Conservation (phyloP, 2,113 vertebrate species). For the Micronisus gabar region DNA sequence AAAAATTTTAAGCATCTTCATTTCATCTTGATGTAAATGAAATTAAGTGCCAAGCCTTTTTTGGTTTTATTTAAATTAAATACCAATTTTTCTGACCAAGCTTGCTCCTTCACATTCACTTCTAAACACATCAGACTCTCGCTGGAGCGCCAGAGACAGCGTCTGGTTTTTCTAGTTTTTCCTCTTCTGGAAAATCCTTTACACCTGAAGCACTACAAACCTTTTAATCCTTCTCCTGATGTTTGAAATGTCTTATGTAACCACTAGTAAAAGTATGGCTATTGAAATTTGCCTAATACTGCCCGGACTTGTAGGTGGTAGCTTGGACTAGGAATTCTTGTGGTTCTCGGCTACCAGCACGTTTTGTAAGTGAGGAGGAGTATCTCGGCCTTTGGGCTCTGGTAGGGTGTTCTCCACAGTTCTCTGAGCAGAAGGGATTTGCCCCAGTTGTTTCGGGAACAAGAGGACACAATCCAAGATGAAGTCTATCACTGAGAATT, state of each 20-base stretch:
- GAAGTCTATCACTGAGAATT: neutral
- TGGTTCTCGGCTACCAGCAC: neutral
- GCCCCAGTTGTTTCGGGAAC: neutral
- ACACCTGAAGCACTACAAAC: neutral
- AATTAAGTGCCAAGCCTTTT: neutral
- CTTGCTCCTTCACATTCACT: neutral
- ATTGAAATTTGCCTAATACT: neutral
- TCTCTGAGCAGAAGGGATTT: neutral
- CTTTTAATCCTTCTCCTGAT: neutral
- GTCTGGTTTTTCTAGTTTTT: constrained; percentile 1
- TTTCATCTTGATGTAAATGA: neutral
- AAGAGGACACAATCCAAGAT: neutral
- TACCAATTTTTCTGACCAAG: neutral
- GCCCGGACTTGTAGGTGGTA: neutral
- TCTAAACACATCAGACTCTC: neutral
- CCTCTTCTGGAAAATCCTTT: neutral
- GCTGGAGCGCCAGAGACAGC: neutral
- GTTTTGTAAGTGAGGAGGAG: neutral
- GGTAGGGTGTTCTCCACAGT: neutral
- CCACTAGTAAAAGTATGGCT: neutral
- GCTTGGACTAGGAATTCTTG: neutral
- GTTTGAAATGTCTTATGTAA: neutral
- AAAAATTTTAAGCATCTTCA: neutral
- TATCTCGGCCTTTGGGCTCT: neutral
- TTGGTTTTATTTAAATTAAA: neutral